Base-by-base conservation (phyloP, 1,140 invertebrate species). In the Drosophila ogumai region DNA sequence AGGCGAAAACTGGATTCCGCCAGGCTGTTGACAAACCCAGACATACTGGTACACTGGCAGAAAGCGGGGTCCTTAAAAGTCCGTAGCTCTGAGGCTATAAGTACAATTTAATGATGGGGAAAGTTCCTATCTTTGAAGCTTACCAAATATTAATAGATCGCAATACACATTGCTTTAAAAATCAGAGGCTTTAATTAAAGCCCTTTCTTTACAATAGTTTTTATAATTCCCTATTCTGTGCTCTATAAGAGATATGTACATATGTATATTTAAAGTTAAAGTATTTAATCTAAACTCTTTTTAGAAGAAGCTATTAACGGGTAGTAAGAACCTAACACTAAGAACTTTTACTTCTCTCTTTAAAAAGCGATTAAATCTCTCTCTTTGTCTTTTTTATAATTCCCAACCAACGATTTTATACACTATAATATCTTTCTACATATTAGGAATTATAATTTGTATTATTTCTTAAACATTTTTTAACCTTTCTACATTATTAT, bases 1-100 rank as follows among this genome's bases (percentile, higher is more conserved):
- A 76, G 74, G 46, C 41, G 43, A 74, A 87, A 88, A 88, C 82
- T 87, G 84, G 82, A 87, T 87, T 88, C 84, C 65, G 63, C 66
- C 66, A 69, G 63, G 61, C 66, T 82, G 82, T 86, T 86, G 82
- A 87, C 84, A 80, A 80, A 80, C 71, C 71, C 78, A 64, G 75
- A 61, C 67, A 61, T 41, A 72, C 78, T 54, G 32, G 10, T 69
- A 38, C 66, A 69, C 66, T 50, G 36, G 10, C n/a, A 50, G 32
- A 44, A 67, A 67, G 31, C 8, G 31, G 13, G 8, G 41, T 34
- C 12, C 36, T 34, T 43, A 25, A 3, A 9, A 9, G 28, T 31
- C n/a, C n/a, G 25, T 3, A 5, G n/a, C 22, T 13, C 4, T 34
- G 1, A 8, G 0, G 6, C 3, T 34, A 13, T 8, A 32, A 52